Evolutionary conservation across 2,113 vertebrate genomes (phyloP).

Genomic region (Chauna torquata): DNA sequence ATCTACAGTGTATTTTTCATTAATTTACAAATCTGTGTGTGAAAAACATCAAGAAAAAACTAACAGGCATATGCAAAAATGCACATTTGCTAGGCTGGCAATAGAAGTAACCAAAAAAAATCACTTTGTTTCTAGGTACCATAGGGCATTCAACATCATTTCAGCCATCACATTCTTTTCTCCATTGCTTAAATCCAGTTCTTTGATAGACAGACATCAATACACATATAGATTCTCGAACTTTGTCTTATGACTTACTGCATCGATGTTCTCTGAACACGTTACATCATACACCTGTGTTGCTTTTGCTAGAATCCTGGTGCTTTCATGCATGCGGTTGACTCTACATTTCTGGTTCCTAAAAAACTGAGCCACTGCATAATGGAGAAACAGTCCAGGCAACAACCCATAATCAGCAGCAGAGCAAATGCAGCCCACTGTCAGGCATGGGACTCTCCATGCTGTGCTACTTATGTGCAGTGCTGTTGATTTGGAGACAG

Average conservation of each 20-base stretch:
- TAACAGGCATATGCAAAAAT: background rate
- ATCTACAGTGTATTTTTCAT: background rate
- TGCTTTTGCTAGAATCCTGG: background rate
- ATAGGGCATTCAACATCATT: background rate
- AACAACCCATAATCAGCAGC: background rate
- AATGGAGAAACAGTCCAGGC: background rate
- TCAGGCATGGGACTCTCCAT: background rate
- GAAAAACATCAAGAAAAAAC: background rate
- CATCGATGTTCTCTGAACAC: background rate
- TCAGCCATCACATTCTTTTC: background rate
- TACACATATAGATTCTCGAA: background rate
- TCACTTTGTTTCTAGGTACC: background rate
- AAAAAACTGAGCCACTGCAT: background rate
- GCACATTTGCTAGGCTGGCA: background rate
- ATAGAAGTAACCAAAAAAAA: background rate
- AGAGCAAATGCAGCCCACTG: background rate
- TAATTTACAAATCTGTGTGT: background rate
- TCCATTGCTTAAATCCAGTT: background rate
- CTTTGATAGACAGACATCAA: background rate
- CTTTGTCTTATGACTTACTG: background rate
- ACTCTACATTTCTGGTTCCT: background rate
- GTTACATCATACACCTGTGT: accelerated
- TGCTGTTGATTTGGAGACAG: background rate
- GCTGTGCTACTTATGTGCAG: no score
- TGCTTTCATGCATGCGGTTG: background rate